phyloP scores from a whole-genome alignment of 2,797 vertebrate species.

The Ctenopoma multispine region DNA sequence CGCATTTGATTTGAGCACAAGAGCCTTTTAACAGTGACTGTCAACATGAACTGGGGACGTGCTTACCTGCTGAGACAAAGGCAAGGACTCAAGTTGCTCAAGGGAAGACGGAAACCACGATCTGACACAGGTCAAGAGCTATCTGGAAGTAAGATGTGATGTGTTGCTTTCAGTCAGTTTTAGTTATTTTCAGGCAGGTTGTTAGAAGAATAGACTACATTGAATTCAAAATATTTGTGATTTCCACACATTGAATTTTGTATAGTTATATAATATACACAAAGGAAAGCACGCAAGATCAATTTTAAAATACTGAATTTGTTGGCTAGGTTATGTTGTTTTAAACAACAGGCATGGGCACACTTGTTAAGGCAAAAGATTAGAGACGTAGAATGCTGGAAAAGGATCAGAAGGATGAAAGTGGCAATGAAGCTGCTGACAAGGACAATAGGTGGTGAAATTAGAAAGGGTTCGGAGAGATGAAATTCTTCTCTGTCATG shows the following conservation, averaged over 20 bases:
- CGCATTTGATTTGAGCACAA: conserved; percentile 54
- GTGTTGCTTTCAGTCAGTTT: conserved; percentile 36
- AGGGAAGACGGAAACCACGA: conserved; percentile 20
- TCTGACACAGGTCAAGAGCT: conserved; percentile 52
- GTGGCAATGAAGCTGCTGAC: conserved; percentile 36
- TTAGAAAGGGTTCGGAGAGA: conserved; percentile 55
- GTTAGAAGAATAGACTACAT: conserved; percentile 7
- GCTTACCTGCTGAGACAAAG: conserved; percentile 62
- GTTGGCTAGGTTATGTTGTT: neutral
- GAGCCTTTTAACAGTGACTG: conserved; percentile 56
- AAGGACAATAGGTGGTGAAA: conserved; percentile 62
- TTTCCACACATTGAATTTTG: neutral
- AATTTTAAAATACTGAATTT: conserved; percentile 5
- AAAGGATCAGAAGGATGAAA: conserved; percentile 3
- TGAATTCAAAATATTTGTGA: conserved; percentile 22
- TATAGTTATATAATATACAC: neutral
- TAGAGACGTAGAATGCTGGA: conserved; percentile 22
- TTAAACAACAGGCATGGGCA: neutral
- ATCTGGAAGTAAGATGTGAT: conserved; percentile 56
- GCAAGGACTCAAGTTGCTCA: conserved; percentile 26
- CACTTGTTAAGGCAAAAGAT: conserved; percentile 4
- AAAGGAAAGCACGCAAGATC: neutral
- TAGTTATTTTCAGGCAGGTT: conserved; percentile 41
- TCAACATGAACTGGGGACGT: conserved; percentile 44
- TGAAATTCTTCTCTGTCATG: conserved; percentile 62